These are phyloP conservation scores for Herminia tarsipennalis DNA, from an alignment of 2,888 invertebrate genomes.

Conservation along the genomic window DNA sequence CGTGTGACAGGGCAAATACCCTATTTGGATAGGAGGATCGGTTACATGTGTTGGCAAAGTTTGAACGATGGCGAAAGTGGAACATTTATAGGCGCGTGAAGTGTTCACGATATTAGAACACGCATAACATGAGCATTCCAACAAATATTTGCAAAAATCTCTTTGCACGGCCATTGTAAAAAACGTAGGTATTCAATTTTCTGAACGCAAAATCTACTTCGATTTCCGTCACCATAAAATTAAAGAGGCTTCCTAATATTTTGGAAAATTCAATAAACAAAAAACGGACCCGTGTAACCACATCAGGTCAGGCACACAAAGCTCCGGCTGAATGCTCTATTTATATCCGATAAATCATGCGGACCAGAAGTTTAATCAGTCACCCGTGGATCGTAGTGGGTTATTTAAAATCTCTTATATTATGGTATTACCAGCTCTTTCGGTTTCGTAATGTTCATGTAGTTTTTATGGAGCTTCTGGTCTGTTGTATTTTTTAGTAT, in stretches of 20 bases:
- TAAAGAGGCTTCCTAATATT: slow-evolving; percentile 16
- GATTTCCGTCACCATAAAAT: slow-evolving; percentile 4
- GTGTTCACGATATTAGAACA: too few relatives aligned
- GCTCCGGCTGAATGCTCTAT: slow-evolving; percentile 54
- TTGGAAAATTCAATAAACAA: slow-evolving; percentile 36
- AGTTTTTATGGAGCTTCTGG: too few relatives aligned
- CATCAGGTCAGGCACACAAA: slow-evolving; percentile 47
- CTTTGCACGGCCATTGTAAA: too few relatives aligned
- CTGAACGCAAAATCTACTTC: neutral
- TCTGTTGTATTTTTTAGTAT: too few relatives aligned
- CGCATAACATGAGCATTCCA: too few relatives aligned
- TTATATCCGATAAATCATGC: slow-evolving; percentile 70
- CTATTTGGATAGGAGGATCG: too few relatives aligned
- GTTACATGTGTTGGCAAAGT: too few relatives aligned
- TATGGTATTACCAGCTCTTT: slow-evolving; percentile 7
- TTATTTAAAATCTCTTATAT: slow-evolving; percentile 40
- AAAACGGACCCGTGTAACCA: slow-evolving; percentile 37
- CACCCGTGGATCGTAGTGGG: slow-evolving; percentile 44
- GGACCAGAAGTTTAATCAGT: slow-evolving; percentile 72
- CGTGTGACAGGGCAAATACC: too few relatives aligned
- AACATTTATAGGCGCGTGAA: too few relatives aligned
- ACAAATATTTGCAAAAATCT: too few relatives aligned
- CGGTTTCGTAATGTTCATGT: slow-evolving; percentile 25
- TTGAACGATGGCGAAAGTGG: too few relatives aligned
- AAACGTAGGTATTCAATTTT: too few relatives aligned